phyloP scores from a whole-genome alignment of 2,888 invertebrate species.

The Epicampocera succincta region DNA sequence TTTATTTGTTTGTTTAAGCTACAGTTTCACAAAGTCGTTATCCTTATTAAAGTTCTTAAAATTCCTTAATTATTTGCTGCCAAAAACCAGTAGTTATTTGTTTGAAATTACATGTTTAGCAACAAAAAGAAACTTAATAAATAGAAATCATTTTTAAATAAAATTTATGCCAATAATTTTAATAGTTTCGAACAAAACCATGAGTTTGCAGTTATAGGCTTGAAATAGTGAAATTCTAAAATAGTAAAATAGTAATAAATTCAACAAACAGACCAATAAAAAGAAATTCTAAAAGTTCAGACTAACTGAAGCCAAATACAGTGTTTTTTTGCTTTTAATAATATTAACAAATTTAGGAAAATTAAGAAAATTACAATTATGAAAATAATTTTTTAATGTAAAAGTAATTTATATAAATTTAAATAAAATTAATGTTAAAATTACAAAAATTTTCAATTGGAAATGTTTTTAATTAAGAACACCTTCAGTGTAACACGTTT shows the following conservation, averaged over 20 bases:
- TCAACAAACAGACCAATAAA: conserved; percentile 39
- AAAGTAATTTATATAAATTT: too few relatives aligned
- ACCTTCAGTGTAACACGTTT: too few relatives aligned
- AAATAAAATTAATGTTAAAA: too few relatives aligned
- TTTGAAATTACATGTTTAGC: conserved; percentile 3
- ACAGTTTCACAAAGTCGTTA: not conserved
- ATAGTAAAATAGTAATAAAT: conserved; percentile 2
- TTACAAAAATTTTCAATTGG: too few relatives aligned
- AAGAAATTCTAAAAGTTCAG: too few relatives aligned
- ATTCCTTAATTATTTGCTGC: conserved; percentile 40
- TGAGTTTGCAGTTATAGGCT: conserved; percentile 28
- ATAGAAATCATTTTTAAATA: not conserved
- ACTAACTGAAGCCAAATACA: not conserved
- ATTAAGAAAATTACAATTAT: too few relatives aligned
- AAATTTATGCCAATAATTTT: conserved; percentile 7
- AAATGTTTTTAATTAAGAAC: too few relatives aligned
- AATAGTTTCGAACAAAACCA: conserved; percentile 22
- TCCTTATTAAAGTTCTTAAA: not conserved
- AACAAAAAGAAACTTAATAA: not conserved
- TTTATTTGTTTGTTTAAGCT: not conserved
- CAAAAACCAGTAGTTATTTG: conserved; percentile 39
- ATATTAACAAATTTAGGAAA: too few relatives aligned
- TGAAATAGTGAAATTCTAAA: conserved; percentile 9
- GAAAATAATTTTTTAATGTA: too few relatives aligned
- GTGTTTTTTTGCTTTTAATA: too few relatives aligned